phyloP scores from a whole-genome alignment of 2,888 invertebrate genomes.

The Scrobipalpa atriplicella region DNA sequence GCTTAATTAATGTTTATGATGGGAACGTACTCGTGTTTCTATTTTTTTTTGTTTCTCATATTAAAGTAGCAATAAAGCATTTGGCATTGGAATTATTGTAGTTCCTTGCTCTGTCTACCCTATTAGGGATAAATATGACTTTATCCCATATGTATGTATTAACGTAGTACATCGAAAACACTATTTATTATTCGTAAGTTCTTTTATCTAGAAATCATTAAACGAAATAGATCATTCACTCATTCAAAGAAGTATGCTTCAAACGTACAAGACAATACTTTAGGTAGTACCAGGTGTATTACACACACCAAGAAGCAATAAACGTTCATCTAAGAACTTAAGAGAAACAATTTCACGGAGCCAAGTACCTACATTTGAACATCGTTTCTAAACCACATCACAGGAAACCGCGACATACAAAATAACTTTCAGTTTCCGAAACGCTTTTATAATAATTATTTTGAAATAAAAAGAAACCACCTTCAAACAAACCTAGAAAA shows the following conservation, averaged over 20 bases:
- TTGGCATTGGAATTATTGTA: no score
- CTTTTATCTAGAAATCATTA: no score
- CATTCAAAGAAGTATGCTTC: neutral
- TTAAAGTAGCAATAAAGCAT: no score
- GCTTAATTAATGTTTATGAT: neutral
- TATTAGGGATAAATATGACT: no score
- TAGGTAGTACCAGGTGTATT: neutral
- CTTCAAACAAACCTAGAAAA: no score
- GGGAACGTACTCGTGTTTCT: no score
- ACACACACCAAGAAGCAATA: neutral
- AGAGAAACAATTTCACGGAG: constrained; percentile 3
- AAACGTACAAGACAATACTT: neutral
- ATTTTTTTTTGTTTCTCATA: no score
- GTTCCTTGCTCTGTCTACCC: no score
- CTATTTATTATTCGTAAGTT: no score
- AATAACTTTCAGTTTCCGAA: constrained; percentile 11
- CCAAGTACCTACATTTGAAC: neutral
- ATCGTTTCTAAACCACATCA: constrained; percentile 12
- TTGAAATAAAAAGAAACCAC: neutral
- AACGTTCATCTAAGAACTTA: neutral
- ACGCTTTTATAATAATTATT: neutral
- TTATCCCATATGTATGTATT: no score
- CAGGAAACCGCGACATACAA: constrained; percentile 14
- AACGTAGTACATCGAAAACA: no score
- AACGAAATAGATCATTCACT: no score